Evolutionary conservation across 2,888 invertebrate genomes (phyloP).

Genomic region (Sminthurinus aureus): DNA sequence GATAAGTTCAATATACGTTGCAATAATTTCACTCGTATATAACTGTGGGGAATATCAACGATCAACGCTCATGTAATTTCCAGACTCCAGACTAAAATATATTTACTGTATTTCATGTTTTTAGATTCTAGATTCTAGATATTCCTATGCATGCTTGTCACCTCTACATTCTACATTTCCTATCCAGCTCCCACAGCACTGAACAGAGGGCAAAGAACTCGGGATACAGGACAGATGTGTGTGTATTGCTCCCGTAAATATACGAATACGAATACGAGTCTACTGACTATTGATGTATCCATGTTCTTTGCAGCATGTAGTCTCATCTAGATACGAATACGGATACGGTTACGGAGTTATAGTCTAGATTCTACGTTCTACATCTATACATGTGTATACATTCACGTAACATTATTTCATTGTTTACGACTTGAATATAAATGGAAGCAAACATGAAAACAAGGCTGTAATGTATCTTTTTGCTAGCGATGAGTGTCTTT

Average conservation of each 20-base stretch:
- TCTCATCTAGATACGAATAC: background rate
- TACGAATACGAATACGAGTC: no score
- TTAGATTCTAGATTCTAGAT: no score
- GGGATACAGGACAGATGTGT: no score
- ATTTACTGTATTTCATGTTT: no score
- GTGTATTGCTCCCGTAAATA: no score
- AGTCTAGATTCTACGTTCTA: background rate
- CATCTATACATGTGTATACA: background rate
- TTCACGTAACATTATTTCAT: slow-evolving; percentile 24
- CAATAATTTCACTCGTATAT: slow-evolving; percentile 15
- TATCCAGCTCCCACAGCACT: no score
- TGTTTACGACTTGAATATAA: slow-evolving; percentile 38
- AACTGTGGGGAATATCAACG: background rate
- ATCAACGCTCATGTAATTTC: background rate
- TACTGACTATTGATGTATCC: background rate
- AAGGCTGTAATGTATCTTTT: slow-evolving; percentile 24
- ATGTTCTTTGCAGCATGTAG: no score
- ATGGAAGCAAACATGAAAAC: slow-evolving; percentile 28
- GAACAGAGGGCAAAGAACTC: no score
- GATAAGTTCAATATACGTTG: slow-evolving; percentile 40
- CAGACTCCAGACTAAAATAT: no score
- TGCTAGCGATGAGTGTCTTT: slow-evolving; percentile 18
- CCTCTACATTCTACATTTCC: background rate
- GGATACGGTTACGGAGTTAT: no score
- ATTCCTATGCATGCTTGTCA: background rate